Evolutionary conservation across 2,797 vertebrate genomes (phyloP).

Genomic region (Hydrocynus forskahlii): DNA sequence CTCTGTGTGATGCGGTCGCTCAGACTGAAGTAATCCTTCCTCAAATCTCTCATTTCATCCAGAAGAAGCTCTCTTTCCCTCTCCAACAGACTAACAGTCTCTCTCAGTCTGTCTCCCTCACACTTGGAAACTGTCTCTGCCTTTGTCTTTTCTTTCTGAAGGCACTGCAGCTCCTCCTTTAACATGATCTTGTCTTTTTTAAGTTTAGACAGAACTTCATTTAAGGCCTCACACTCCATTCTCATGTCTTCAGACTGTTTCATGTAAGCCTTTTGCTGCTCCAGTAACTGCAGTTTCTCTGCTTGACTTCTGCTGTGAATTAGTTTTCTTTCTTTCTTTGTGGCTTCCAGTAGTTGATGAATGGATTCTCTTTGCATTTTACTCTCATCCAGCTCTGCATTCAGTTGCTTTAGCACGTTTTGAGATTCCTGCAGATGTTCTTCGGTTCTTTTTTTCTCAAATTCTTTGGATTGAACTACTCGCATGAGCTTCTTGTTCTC

Average conservation of each 20-base stretch:
- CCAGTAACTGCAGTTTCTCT: constrained; percentile 48
- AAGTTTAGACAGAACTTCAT: constrained; percentile 45
- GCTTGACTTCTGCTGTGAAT: constrained; percentile 33
- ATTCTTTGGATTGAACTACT: constrained; percentile 32
- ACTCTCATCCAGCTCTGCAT: constrained; percentile 33
- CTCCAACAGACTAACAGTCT: constrained; percentile 42
- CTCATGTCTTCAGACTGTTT: constrained; percentile 36
- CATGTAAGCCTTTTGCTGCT: constrained; percentile 29
- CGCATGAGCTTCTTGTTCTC: constrained; percentile 48
- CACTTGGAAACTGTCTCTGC: constrained; percentile 20
- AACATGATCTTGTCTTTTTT: constrained; percentile 54
- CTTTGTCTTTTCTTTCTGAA: constrained; percentile 44
- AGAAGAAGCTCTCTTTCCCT: constrained; percentile 53
- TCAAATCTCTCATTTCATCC: constrained; percentile 56
- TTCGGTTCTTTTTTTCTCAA: constrained; percentile 26
- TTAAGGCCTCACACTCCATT: constrained; percentile 44
- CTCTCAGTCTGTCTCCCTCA: constrained; percentile 46
- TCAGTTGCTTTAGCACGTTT: constrained; percentile 35
- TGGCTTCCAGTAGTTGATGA: constrained; percentile 33
- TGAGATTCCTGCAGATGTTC: constrained; percentile 38
- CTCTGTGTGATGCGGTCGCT: constrained; percentile 61
- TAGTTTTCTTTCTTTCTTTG: constrained; percentile 40
- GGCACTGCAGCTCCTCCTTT: constrained; percentile 39
- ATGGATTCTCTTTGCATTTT: constrained; percentile 34
- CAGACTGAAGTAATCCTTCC: constrained; percentile 58